These are phyloP conservation scores for Euproctis similis DNA, from an alignment of 2,888 invertebrate genomes.

Conservation along the genomic window DNA sequence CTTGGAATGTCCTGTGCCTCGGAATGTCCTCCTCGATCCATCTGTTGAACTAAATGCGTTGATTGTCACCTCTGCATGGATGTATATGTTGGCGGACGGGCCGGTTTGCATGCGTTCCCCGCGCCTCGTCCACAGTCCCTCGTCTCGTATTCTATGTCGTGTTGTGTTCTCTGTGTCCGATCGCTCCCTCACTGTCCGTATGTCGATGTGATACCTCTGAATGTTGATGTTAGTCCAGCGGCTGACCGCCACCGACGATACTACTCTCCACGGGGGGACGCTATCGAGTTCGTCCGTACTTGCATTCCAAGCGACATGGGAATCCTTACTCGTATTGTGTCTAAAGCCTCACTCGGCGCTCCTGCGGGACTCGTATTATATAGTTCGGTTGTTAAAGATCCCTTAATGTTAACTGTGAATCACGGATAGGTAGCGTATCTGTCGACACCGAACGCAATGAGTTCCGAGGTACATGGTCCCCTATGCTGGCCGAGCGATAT, in stretches of 20 bases:
- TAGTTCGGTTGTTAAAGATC: constrained; percentile 18
- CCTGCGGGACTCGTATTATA: constrained; percentile 21
- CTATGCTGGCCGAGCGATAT: constrained; percentile 72
- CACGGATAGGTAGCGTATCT: constrained; percentile 47
- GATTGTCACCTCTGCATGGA: constrained; percentile 67
- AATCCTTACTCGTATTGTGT: constrained; percentile 57
- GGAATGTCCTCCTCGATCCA: constrained; percentile 76
- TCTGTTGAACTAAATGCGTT: constrained; percentile 61
- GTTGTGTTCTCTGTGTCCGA: constrained; percentile 65
- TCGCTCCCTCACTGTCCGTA: constrained; percentile 46
- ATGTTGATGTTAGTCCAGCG: constrained; percentile 51
- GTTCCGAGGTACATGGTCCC: constrained; percentile 78
- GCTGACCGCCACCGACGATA: constrained; percentile 32
- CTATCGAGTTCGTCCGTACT: constrained; percentile 59
- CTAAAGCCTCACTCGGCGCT: constrained; percentile 37
- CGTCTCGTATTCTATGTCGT: constrained; percentile 73
- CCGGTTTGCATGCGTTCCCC: constrained; percentile 62
- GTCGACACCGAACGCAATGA: constrained; percentile 65
- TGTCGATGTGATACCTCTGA: constrained; percentile 51
- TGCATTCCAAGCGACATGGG: constrained; percentile 77
- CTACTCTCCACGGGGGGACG: constrained; percentile 45
- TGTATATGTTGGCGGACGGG: constrained; percentile 54
- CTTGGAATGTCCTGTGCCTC: constrained; percentile 78
- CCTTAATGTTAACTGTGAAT: constrained; percentile 29
- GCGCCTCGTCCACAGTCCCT: constrained; percentile 58